A percentile compares a stretch with the other conserved stretches of the same genome.
phyloP scores from a whole-genome alignment of 2,888 invertebrate species.

The Protophormia terraenovae region DNA sequence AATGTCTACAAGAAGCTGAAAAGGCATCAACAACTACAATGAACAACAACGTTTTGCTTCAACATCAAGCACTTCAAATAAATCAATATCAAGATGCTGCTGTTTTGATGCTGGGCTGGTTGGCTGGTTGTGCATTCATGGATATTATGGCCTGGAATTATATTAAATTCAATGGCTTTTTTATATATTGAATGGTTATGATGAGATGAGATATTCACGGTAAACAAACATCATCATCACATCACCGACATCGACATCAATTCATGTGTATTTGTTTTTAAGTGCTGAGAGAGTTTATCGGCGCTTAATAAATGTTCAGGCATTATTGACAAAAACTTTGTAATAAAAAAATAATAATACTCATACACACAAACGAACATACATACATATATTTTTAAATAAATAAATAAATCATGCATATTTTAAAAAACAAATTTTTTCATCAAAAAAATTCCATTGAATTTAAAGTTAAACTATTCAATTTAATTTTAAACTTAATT shows the following conservation, averaged over 20 bases:
- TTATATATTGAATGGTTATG: too few relatives aligned
- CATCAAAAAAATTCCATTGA: too few relatives aligned
- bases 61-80: slow-evolving; percentile 52
- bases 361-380: too few relatives aligned
- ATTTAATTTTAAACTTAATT: too few relatives aligned
- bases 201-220: slow-evolving; percentile 14
- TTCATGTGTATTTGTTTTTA: slow-evolving; percentile 16
- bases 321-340: slow-evolving; percentile 8
- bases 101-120: background rate
- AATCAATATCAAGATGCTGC: slow-evolving; percentile 56
- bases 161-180: background rate
- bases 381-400: too few relatives aligned
- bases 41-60: background rate
- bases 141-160: background rate
- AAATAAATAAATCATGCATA: too few relatives aligned
- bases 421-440: too few relatives aligned
- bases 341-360: background rate
- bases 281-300: slow-evolving; percentile 15
- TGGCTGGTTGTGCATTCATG: slow-evolving; percentile 1
- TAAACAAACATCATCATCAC: too few relatives aligned
- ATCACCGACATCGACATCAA: slow-evolving; percentile 1
- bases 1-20: slow-evolving; percentile 30
- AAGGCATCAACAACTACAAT: background rate
- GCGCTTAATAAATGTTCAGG: slow-evolving; percentile 7
- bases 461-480: too few relatives aligned